These are phyloP conservation scores for Eristalis tenax DNA, from an alignment of 2,888 invertebrate species.

Conservation along the genomic window DNA sequence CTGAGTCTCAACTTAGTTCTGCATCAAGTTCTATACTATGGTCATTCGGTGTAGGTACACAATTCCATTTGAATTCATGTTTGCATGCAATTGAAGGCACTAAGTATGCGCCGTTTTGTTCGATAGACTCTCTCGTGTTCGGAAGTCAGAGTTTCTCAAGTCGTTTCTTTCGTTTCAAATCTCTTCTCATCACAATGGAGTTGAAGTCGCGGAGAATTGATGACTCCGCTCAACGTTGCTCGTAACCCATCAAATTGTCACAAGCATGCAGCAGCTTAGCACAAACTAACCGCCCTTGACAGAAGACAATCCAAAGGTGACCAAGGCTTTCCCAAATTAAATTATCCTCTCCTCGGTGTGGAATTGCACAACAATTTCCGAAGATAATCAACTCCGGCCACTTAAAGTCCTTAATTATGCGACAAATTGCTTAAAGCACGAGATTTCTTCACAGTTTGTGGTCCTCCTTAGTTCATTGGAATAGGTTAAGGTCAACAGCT, in stretches of 20 bases:
- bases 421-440: constrained; percentile 18
- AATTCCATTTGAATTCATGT: too few species aligned
- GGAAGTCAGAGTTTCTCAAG: too few species aligned
- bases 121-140: too few species aligned
- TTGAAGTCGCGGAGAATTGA: too few species aligned
- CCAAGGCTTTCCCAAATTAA: not conserved
- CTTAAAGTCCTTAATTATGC: not conserved
- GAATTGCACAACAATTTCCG: not conserved
- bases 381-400: not conserved
- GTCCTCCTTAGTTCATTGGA: not conserved
- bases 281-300: not conserved
- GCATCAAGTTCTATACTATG: too few species aligned
- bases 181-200: too few species aligned
- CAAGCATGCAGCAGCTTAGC: not conserved
- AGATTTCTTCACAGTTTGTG: not conserved
- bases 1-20: too few species aligned
- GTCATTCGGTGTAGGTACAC: too few species aligned
- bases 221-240: too few species aligned
- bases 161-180: too few species aligned
- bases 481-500: not conserved
- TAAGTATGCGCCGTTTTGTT: too few species aligned
- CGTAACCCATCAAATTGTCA: not conserved
- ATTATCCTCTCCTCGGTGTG: not conserved
- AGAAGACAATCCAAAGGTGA: not conserved
- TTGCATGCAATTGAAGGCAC: too few species aligned